Evolutionary conservation across 2,797 vertebrate species (phyloP), one percentile per base, ranked within the genome.

Genomic region (Lophura swinhoii): DNA sequence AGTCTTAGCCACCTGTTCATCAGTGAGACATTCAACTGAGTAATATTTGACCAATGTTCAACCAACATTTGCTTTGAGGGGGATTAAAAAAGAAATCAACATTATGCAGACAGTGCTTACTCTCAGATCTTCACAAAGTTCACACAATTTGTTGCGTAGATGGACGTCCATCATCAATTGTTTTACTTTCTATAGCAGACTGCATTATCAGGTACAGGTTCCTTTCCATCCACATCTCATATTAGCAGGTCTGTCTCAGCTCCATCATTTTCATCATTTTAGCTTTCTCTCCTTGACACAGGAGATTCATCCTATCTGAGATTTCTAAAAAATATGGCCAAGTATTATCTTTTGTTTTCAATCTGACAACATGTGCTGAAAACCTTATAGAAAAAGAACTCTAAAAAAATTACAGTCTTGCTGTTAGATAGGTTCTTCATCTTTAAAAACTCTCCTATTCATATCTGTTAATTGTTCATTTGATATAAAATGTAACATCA

Each of bases 151-250:
- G 37, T 63, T 29, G 28, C 3, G 2, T 8, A 69, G 58, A 55
- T 28, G 6, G 37, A 70, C 7, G 10, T 85, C 22, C 0, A 0
- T 41, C 33, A 33, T 12, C 48, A 6, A 28, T 6, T 56, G 35
- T 58, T 51, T 77, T 80, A 28, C 14, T 68, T 90, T 74, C 51
- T 39, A 18, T 18, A 60, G 18, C 74, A 67, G 60, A 71, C 4
- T 60, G n/a, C 29, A 39, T 29, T 68, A 22, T 21, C 67, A 71
- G 11, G 14, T 3, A 75, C 29, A 49, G 37, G 1, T 72, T 69
- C 46, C 29, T 87, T 20, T 6, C 28, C 16, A 74, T 16, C 7
- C 44, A 39, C 21, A 51, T n/a, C 41, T 72, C 26, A 4, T 31
- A 1, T 53, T 23, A 84, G 11, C 21, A n/a, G 10, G 5, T 46